Percentiles rank a stretch among this genome's conserved stretches.
phyloP scores from a whole-genome alignment of 2,888 invertebrate genomes.

The Epirrita christyi region DNA sequence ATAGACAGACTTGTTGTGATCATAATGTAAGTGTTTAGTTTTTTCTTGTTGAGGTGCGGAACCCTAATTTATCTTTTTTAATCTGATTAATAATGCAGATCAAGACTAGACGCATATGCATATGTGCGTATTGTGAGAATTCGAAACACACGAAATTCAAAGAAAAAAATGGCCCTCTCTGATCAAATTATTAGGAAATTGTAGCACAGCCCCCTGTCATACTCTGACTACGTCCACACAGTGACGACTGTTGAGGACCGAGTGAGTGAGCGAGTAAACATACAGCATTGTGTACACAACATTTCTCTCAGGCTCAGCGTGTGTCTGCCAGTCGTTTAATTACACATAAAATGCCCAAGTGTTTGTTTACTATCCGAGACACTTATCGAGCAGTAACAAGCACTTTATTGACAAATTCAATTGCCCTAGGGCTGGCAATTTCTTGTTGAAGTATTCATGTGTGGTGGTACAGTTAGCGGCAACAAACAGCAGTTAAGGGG shows the following conservation, averaged over 20 bases:
- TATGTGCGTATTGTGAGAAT: no score
- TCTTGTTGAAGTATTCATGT: slow-evolving; percentile 6
- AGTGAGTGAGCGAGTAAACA: slow-evolving; percentile 17
- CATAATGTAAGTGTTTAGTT: no score
- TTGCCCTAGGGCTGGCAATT: slow-evolving; percentile 51
- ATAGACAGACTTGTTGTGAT: no score
- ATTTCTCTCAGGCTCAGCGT: slow-evolving; percentile 34
- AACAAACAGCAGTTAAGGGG: slow-evolving; percentile 10
- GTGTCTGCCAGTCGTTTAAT: slow-evolving; percentile 59
- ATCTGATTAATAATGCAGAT: no score
- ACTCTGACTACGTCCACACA: slow-evolving; percentile 13
- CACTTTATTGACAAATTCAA: slow-evolving; percentile 70
- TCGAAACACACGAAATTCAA: no score
- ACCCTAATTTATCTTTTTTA: no score
- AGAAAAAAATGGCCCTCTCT: no score
- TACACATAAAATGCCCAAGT: slow-evolving; percentile 73
- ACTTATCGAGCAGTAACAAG: slow-evolving; percentile 68
- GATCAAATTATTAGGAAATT: no score
- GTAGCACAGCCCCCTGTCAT: neutral
- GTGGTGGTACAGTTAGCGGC: slow-evolving; percentile 9
- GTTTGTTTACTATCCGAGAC: slow-evolving; percentile 66
- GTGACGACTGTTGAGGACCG: slow-evolving; percentile 20
- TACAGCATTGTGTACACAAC: slow-evolving; percentile 23
- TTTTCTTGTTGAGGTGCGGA: no score
- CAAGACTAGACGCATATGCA: no score